A percentile compares a stretch with the other conserved stretches of the same genome.
These are phyloP conservation scores for Ptychochromis oligacanthus DNA, from an alignment of 2,113 vertebrate genomes.

Conservation along the genomic window DNA sequence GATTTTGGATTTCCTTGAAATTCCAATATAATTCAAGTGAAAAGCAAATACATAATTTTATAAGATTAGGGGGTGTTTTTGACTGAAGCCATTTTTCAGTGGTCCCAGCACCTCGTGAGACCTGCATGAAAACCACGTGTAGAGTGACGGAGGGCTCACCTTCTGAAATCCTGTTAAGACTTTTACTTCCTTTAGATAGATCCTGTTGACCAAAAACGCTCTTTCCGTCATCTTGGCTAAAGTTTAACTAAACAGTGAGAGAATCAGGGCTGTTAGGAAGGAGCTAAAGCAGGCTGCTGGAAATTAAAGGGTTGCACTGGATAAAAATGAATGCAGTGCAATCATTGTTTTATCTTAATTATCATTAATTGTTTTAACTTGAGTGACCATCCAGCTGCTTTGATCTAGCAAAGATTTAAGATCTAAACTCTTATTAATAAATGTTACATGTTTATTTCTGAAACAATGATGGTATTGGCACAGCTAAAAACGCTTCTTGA, in stretches of 20 bases:
- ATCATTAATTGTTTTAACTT: too few species aligned
- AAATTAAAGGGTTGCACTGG: too few species aligned
- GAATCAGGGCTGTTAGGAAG: fast-evolving
- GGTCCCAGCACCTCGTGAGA: neutral
- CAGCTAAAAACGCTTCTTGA: neutral
- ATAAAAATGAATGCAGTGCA: too few species aligned
- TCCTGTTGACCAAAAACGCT: neutral
- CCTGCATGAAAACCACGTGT: neutral
- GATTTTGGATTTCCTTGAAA: neutral
- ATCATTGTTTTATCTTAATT: neutral
- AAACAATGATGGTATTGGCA: conserved; percentile 4
- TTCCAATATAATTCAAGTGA: neutral
- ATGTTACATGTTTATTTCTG: neutral
- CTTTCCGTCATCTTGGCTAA: neutral
- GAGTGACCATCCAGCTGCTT: neutral
- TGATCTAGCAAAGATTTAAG: neutral
- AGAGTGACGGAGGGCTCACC: neutral
- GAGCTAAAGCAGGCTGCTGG: neutral
- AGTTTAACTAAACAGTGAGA: neutral
- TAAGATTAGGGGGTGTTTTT: neutral
- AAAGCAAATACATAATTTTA: neutral
- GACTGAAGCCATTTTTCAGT: fast-evolving
- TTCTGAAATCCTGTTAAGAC: neutral
- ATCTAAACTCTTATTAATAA: neutral
- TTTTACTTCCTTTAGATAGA: neutral